Evolutionary conservation across 2,888 invertebrate species (phyloP), one percentile per base, ranked within the genome.

Genomic region (Vandiemenella viatica): DNA sequence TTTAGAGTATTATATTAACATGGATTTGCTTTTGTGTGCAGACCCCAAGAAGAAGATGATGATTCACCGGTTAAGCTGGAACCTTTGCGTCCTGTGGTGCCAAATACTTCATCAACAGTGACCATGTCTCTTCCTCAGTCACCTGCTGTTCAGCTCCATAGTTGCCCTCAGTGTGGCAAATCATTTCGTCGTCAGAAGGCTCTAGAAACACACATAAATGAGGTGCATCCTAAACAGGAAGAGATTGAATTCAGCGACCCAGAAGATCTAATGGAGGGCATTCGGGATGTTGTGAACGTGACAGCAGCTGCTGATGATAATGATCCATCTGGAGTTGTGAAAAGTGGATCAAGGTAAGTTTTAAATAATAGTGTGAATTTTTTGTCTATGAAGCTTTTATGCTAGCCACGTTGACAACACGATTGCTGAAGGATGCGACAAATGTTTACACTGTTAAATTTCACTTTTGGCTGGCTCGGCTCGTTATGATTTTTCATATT

Each of bases 181-280:
- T 68, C 72, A 5, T 80, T 80, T 58, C 67, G 76, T 50, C 73
- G 77, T 46, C 76, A 78, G 61, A 79, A 75, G 59, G 74, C 76
- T 2, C 76, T 72, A 54, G 79, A 80, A 52, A 67, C 71, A 1
- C 80, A 80, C 58, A 67, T 77, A 55, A 71, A 74, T 53, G 75
- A 76, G 40, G 70, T 67, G 1, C 79, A 79, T 59, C 67, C 63
- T 22, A 69, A 68, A 38, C 56, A 71, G 53, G 73, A 75, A 42
- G 76, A 74, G 53, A 75, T 80, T 60, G 88, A 88, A 64, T 88
- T 88, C 63, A 86, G 85, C 56, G 88, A 87, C 59, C 80, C 86
- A 0, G 88, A 88, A 63, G 88, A 88, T 65, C 74, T 88, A 65
- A 82, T 88, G 77, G 87, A 83, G 59, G 87, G 87, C 43, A 86